Evolutionary conservation across 2,113 vertebrate species (phyloP), one percentile per base, ranked within the genome.

Genomic region (Austrofundulus limnaeus): DNA sequence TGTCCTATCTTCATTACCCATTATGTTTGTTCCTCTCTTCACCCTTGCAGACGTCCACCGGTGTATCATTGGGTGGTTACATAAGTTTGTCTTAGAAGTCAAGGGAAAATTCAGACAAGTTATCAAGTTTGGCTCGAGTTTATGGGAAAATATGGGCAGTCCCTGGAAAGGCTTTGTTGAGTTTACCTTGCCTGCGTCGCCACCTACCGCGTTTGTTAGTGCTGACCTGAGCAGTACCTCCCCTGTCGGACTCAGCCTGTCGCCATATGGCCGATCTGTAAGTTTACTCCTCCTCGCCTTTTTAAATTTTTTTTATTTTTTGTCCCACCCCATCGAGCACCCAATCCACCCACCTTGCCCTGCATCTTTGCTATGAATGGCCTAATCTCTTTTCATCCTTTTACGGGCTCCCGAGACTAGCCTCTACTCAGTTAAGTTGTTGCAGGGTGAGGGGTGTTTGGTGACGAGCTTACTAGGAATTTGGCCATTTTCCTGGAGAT

Each of bases 131-230:
- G 89, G 77, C 85, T 78, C 51, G 82, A 86, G 87, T 92, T 90
- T 90, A 90, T 92, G 90, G 90, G 88, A 87, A 86, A 92, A 90
- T 92, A 91, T 91, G 91, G 87, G 89, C 91, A 86, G 90, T 87
- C 88, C 87, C 78, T 94, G 88, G 89, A 93, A 93, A 91, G 89
- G 88, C 89, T 93, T 94, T 94, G 90, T 92, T 83, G 84, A 86
- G 87, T 86, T 87, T 92, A 85, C 89, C 87, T 85, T 90, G 89
- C 92, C 90, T 70, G 89, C 90, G 82, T 93, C 92, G 69, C 90
- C 92, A 87, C 89, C 89, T 88, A 82, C 90, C 84, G 85, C 87
- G 77, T 90, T 89, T 78, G 87, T 91, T 92, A 92, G 85, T 84
- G 88, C 88, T 87, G 90, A 88, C 85, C 84, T 94, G 90, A 93